Evolutionary conservation across 2,113 vertebrate genomes (phyloP).

Genomic region (Rhinoderma darwinii): DNA sequence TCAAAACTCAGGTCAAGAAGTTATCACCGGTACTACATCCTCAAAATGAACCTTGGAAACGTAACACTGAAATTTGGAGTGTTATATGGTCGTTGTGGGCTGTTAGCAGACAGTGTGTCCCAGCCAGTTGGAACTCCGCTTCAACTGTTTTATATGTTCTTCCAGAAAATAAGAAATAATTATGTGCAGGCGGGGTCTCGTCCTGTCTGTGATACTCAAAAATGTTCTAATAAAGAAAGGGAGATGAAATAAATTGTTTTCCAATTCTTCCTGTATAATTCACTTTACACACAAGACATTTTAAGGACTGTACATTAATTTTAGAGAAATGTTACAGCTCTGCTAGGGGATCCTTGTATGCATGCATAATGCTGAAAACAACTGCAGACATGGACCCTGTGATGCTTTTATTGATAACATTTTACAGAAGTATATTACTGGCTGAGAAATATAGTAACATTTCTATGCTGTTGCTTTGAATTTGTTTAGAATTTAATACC

Average conservation of each 20-base stretch:
- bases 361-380: background rate
- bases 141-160: conserved; percentile 39
- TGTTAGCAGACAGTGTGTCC: conserved; percentile 48
- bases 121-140: conserved; percentile 51
- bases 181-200: conserved; percentile 34
- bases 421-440: background rate
- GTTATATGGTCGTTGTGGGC: conserved; percentile 51
- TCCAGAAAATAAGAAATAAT: conserved; percentile 50
- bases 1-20: conserved; percentile 22
- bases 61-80: conserved; percentile 9
- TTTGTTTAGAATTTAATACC: background rate
- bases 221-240: conserved; percentile 31
- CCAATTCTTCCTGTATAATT: conserved; percentile 10
- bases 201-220: conserved; percentile 51
- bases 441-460: background rate
- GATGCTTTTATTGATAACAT: conserved; percentile 29
- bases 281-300: background rate
- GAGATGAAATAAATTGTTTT: conserved; percentile 26
- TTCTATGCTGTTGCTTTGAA: background rate
- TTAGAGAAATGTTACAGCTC: background rate
- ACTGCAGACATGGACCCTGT: conserved; percentile 1
- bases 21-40: conserved; percentile 41
- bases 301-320: background rate
- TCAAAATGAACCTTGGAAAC: conserved; percentile 43
- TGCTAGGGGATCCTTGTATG: background rate